These are phyloP conservation scores for Cotesia vestalis DNA, from an alignment of 1,140 invertebrate species.

Conservation along the genomic window DNA sequence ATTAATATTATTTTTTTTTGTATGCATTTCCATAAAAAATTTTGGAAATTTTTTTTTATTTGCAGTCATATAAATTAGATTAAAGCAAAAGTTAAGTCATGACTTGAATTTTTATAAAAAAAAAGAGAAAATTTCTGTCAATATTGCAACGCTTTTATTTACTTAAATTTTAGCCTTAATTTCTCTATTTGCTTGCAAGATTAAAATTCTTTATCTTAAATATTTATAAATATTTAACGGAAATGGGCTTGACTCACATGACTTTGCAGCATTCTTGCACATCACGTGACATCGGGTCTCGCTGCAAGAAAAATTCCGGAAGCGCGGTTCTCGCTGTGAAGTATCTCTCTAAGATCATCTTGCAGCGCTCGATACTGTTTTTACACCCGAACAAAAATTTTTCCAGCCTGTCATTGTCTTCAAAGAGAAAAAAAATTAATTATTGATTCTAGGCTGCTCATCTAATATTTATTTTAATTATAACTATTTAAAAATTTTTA, in stretches of 20 bases:
- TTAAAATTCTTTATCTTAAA: neutral
- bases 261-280: constrained; percentile 57
- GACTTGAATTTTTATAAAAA: too few relatives aligned
- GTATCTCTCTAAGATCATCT: constrained; percentile 65
- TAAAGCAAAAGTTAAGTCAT: too few relatives aligned
- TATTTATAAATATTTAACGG: constrained; percentile 14
- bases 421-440: constrained; percentile 26
- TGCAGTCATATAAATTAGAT: too few relatives aligned
- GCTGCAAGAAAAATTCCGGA: constrained; percentile 63
- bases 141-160: too few relatives aligned
- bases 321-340: constrained; percentile 61
- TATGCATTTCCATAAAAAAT: too few relatives aligned
- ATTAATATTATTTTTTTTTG: too few relatives aligned
- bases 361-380: constrained; percentile 66
- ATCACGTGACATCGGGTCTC: constrained; percentile 61
- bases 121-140: too few relatives aligned
- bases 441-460: constrained; percentile 17
- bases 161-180: neutral
- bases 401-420: constrained; percentile 64
- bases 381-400: constrained; percentile 68
- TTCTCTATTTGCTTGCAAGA: constrained; percentile 3
- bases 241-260: constrained; percentile 48
- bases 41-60: too few relatives aligned
- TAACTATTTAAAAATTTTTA: too few relatives aligned
- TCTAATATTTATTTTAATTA: neutral